Evolutionary conservation across 2,888 invertebrate species (phyloP), one percentile per base, ranked within the genome.

Genomic region (Eulithis prunata): DNA sequence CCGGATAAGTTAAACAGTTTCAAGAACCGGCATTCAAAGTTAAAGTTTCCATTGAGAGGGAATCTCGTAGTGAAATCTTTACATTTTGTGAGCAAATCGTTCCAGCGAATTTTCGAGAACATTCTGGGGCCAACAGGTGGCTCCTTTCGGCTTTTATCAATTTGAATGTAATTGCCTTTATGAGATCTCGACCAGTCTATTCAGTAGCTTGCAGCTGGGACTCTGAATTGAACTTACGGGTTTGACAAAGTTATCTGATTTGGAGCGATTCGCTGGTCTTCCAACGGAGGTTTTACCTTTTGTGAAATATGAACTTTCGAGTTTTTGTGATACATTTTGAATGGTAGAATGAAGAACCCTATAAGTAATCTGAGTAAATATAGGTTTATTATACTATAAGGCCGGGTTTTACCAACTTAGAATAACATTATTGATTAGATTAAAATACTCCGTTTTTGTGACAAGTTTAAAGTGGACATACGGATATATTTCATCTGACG

Each of bases 91-190:
- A 66, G 60, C 63, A 67, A 64, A 57, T 62, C 52, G 60, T 51
- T 67, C 58, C 60, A 65, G 58, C 58, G 69, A 77, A 79, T 41
- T 90, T 87, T 84, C 79, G 82, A 81, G 84, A 80, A 85, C 83
- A 80, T 80, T 75, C 78, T 57, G 28, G 71, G 77, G 78, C 81
- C 90, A 91, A 92, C 92, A 92, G 91, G 92, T 92, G 89, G 89
- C 78, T 78, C 49, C 61, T 61, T 68, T 68, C 41, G 51, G 64
- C 57, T 87, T 88, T 87, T 86, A 84, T 81, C 85, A 87, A 87
- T 89, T 87, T 84, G 82, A 86, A 88, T 88, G 86, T 88, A 88
- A 90, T 88, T 87, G 87, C 82, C 79, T 81, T 81, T 84, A 71
- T 75, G 72, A 69, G 66, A 70, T 73, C 68, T 71, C 72, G 66